Evolutionary conservation across 2,888 invertebrate species (phyloP).

Genomic region (Pharmacophagus antenor): DNA sequence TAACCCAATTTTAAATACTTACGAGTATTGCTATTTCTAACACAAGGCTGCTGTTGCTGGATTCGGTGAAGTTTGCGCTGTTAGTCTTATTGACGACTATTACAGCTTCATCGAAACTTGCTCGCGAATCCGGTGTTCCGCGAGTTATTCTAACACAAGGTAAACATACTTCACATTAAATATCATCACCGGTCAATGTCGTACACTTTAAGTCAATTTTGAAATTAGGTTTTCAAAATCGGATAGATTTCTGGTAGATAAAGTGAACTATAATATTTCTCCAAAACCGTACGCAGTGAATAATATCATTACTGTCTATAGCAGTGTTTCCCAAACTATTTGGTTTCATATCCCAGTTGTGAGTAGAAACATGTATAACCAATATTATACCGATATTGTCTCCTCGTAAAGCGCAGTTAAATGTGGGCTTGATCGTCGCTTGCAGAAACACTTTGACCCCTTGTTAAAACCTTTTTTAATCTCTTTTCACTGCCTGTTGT

Average conservation of each 20-base stretch:
- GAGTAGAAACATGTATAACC: constrained; percentile 56
- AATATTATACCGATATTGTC: constrained; percentile 70
- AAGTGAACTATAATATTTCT: background rate
- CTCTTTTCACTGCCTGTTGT: constrained; percentile 13
- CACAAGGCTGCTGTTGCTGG: too few relatives aligned
- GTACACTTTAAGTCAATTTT: background rate
- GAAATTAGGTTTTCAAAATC: background rate
- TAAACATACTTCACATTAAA: too few relatives aligned
- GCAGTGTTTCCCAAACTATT: too few relatives aligned
- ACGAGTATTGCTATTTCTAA: too few relatives aligned
- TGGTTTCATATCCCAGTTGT: constrained; percentile 35
- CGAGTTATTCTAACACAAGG: too few relatives aligned
- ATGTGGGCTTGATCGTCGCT: constrained; percentile 36
- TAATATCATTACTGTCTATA: too few relatives aligned
- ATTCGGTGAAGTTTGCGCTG: too few relatives aligned
- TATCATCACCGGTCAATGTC: too few relatives aligned
- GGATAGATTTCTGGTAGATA: background rate
- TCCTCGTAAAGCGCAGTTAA: constrained; percentile 55
- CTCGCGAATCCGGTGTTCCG: too few relatives aligned
- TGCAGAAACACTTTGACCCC: constrained; percentile 11
- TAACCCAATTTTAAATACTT: constrained; percentile 31
- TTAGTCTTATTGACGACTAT: too few relatives aligned
- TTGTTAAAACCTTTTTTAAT: constrained; percentile 8
- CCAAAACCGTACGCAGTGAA: background rate
- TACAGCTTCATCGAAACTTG: too few relatives aligned